Base-by-base conservation (phyloP, 2,888 invertebrate species). In the Lepidocyrtoides sp. region DNA sequence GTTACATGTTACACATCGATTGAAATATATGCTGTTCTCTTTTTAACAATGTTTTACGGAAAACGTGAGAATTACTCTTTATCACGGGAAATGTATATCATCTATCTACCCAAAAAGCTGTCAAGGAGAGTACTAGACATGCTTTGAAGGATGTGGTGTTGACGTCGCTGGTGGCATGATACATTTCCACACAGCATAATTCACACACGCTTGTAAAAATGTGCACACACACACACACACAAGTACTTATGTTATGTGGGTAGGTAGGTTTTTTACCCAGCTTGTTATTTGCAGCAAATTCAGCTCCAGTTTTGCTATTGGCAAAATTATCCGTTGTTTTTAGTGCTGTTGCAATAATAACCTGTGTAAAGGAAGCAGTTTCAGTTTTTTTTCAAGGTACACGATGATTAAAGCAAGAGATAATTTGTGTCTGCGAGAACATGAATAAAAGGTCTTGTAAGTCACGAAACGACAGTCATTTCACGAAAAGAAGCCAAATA, bases 381-480 rank as follows among this genome's bases (percentile, higher is more conserved):
- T 51, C 10, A 79, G 51, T 79, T 79, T 79, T 72, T 82, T 54
- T 85, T 41, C 41, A 44, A 83, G 82, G 63, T 66, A 51, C 77
- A 79, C 26, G 75, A 75, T 79, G 77, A 79, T 79, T 79, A 79
- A 79, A 51, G 72, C 44, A 79, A 17, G 77, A 84, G 88, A 88
- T 83, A 87, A 87, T 87, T 63, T 87, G 81, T 72, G 48, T 81
- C 32, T 86, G 23, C 23, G 63, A 77, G 54, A 77, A 89, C 57
- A 77, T 69, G 83, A 44, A 81, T 66, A 77, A 89, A 85, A 83
- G 89, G 89, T 89, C 89, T 75, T 69, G 72, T 63, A 54, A 83
- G 83, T 89, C 89, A 89, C 89, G 89, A 83, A 89, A 75, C 69
- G 75, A 83, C 77, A 79, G 41, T 66, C 77, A 72, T 41, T 82